Evolutionary conservation across 2,113 vertebrate genomes (phyloP), one percentile per base, ranked within the genome.

Genomic region (Todiramphus chloris): DNA sequence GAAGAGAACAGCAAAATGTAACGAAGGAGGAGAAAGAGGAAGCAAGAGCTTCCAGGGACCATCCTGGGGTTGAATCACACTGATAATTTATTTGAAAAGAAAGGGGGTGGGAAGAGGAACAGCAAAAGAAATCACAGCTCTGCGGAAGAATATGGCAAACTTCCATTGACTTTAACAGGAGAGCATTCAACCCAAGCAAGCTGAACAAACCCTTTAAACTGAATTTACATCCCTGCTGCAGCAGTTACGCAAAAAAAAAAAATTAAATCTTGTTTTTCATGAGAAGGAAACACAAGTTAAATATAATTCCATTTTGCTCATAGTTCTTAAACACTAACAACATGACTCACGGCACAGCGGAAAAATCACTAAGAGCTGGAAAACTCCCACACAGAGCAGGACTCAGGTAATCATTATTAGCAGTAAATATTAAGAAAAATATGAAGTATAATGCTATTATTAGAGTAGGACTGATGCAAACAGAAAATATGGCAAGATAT

Each of bases 31-130:
- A 83, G 33, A 83, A 82, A 69, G 62, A 43, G 35, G 64, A 83
- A 82, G 46, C 0, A 0, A 60, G 27, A 13, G 37, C 87, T 96
- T 94, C 39, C 58, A 75, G 66, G 66, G 60, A 77, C 48, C 69
- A 21, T 16, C n/a, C 76, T 89, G 68, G n/a, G 76, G 51, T 37
- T 95, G 80, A 95, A 90, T 87, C 51, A 87, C 33, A 44, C 41
- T 37, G 69, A 63, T 84, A 89, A 95, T 91, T 95, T 82, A 33
- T 84, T 89, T 94, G 62, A 83, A 76, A 92, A 85, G 93, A 75
- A 88, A 59, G 48, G 23, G 33, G 24, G 13, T 17, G 35, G 62
- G 35, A 59, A 55, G 58, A 8, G 33, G 43, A 88, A 60, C 18
- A 84, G 74, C 39, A 79, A 76, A 90, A 28, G 50, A 91, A 93